phyloP scores from a whole-genome alignment of 37 sponge, comb jelly and placozoan genomes.

The Cladorhizidae sp. region DNA sequence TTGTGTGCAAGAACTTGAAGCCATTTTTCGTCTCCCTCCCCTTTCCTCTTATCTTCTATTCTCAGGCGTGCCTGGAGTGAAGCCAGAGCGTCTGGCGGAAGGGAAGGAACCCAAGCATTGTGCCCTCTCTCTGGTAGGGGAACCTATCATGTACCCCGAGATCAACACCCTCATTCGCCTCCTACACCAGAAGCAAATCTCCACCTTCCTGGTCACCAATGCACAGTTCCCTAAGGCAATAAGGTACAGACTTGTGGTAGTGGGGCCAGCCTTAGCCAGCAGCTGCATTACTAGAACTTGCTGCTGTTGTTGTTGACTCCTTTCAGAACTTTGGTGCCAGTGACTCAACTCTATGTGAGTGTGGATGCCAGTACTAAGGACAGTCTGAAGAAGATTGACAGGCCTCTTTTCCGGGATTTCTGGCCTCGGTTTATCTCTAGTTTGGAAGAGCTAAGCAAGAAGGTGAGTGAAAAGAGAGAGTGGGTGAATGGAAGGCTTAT shows the following conservation, averaged over 20 bases:
- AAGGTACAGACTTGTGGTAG: conserved; percentile 34
- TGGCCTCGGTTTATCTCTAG: conserved; percentile 89
- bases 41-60: no score
- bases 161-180: conserved; percentile 77
- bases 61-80: conserved; percentile 92
- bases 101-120: conserved; percentile 91
- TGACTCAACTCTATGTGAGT: conserved; percentile 96
- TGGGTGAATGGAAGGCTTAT: not conserved
- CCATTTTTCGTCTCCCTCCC: no score
- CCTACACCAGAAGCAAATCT: conserved; percentile 84
- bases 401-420: conserved; percentile 92
- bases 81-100: conserved; percentile 80
- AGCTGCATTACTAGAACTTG: not conserved
- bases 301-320: not conserved
- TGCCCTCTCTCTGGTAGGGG: conserved; percentile 96
- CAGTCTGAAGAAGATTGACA: conserved; percentile 91
- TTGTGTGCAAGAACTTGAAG: no score
- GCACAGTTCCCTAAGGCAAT: conserved; percentile 96
- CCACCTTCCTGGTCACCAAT: conserved; percentile 95
- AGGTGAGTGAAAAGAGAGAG: conserved; percentile 46
- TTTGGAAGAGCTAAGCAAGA: conserved; percentile 75
- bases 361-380: conserved; percentile 94
- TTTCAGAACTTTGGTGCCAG: conserved; percentile 74
- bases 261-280: not conserved
- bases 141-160: conserved; percentile 97